A percentile compares a stretch with the other conserved stretches of the same genome.
Conservation (phyloP, 2,888 invertebrate species). For the Epistrophe grossulariae region DNA sequence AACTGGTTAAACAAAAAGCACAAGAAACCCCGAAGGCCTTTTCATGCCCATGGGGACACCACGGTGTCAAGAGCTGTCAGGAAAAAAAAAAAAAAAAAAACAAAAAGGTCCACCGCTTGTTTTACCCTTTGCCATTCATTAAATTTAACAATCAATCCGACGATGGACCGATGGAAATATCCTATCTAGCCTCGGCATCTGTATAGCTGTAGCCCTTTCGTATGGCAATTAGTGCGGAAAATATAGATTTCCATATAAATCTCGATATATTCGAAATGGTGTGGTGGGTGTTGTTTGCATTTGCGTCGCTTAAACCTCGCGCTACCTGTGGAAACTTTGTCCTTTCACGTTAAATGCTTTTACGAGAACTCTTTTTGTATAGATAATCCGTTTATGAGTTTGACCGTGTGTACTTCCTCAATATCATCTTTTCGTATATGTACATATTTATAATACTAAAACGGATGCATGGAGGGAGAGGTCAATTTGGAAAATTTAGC, state of each 20-base stretch:
- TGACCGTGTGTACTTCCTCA: conserved; percentile 39
- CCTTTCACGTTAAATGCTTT: conserved; percentile 46
- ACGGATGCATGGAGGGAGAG: conserved; percentile 53
- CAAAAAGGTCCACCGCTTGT: conserved; percentile 58
- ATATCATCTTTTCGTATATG: neutral
- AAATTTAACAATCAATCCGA: conserved; percentile 71
- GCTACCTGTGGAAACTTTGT: conserved; percentile 41
- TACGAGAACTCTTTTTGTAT: conserved; percentile 29
- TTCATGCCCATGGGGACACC: conserved; percentile 57
- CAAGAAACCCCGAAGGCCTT: conserved; percentile 43
- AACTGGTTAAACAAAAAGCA: conserved; percentile 40
- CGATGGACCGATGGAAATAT: conserved; percentile 39
- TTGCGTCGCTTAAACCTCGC: conserved; percentile 42
- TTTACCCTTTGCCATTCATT: conserved; percentile 72
- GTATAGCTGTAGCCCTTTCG: conserved; percentile 5
- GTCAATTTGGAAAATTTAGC: conserved; percentile 72
- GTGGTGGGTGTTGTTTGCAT: conserved; percentile 54
- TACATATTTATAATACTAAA: conserved; percentile 1
- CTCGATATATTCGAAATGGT: neutral
- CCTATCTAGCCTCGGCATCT: conserved; percentile 3
- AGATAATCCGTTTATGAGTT: conserved; percentile 70
- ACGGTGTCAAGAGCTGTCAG: conserved; percentile 73
- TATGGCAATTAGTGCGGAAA: conserved; percentile 64
- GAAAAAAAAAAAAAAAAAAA: conserved; percentile 9
- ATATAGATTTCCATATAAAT: conserved; percentile 45